phyloP scores from a whole-genome alignment of 2,888 invertebrate species.

The Drosophila buzzatii region DNA sequence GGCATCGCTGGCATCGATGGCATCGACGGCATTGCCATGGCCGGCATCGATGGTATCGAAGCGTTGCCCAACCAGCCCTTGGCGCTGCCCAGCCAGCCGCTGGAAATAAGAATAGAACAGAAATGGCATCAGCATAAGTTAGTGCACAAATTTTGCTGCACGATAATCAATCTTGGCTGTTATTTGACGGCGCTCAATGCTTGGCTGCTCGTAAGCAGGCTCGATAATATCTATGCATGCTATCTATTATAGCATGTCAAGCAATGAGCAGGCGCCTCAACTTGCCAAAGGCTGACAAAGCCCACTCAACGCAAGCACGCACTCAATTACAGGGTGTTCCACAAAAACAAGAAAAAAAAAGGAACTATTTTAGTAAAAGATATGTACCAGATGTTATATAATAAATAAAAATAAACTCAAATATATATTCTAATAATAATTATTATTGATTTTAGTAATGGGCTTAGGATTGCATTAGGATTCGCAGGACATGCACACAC shows the following conservation, averaged over 20 bases:
- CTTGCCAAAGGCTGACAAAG: constrained; percentile 7
- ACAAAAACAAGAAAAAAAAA: not conserved
- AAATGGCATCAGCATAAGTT: constrained; percentile 25
- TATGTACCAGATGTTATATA: not conserved
- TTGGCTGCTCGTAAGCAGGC: constrained; percentile 31
- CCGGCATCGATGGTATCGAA: constrained; percentile 84
- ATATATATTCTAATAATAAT: too few relatives aligned
- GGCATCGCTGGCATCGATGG: constrained; percentile 85
- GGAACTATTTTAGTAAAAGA: not conserved
- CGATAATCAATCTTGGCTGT: constrained; percentile 65
- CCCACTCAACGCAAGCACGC: constrained; percentile 27
- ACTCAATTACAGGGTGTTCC: constrained; percentile 23
- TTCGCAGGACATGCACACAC: not conserved
- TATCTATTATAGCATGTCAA: constrained; percentile 48
- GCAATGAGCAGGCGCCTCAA: constrained; percentile 50
- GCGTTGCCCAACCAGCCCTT: constrained; percentile 92
- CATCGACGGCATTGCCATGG: constrained; percentile 85
- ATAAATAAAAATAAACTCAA: not conserved
- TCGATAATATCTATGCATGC: constrained; percentile 39
- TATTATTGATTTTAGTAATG: too few relatives aligned
- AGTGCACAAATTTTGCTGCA: constrained; percentile 18
- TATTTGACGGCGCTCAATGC: constrained; percentile 60
- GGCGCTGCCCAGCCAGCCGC: constrained; percentile 94
- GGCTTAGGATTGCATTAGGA: too few relatives aligned
- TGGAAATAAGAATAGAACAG: constrained; percentile 46